Evolutionary conservation across 1,140 invertebrate genomes (phyloP), one percentile per base, ranked within the genome.

Genomic region (Hypothenemus hampei): DNA sequence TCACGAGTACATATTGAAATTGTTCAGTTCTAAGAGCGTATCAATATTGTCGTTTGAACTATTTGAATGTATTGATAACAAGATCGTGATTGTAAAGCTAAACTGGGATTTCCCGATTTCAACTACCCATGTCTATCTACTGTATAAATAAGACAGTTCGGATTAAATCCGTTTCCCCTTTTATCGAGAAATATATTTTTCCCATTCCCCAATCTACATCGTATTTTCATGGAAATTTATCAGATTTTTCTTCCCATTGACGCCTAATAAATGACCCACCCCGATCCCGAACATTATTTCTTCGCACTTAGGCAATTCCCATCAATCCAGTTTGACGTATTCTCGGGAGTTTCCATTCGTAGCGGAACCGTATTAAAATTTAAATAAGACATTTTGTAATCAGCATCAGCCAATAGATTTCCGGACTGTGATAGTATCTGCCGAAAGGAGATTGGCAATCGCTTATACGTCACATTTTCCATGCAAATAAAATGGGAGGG

Each of bases 371-470:
- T 63, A 67, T 67, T 67, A 67, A 68, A 68, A 67, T 67, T 67
- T 63, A 68, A 68, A 68, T 67, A 65, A 67, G 65, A 68, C 64
- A 63, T 68, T 68, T 66, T 64, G 65, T 65, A 67, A 68, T 67
- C 67, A 64, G 61, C 58, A 59, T 65, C 63, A 57, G 62, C 65
- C 65, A 69, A 69, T 69, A 67, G 67, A 69, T 69, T 69, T 69
- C 64, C 67, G 64, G 61, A 41, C 19, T 59, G 43, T 45, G 64
- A 65, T 66, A 63, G 52, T 16, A 65, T 65, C 64, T 60, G 47
- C 49, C n/a, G n/a, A n/a, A 41, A 62, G 56, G 65, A 67, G 65
- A 66, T 66, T 66, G 65, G 62, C 66, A 66, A 69, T 69, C 67
- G 59, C 64, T 66, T 67, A 66, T 63, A 63, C 61, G 61, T 66